Evolutionary conservation across 1,140 invertebrate species (phyloP).

Genomic region (Tenebrio molitor): DNA sequence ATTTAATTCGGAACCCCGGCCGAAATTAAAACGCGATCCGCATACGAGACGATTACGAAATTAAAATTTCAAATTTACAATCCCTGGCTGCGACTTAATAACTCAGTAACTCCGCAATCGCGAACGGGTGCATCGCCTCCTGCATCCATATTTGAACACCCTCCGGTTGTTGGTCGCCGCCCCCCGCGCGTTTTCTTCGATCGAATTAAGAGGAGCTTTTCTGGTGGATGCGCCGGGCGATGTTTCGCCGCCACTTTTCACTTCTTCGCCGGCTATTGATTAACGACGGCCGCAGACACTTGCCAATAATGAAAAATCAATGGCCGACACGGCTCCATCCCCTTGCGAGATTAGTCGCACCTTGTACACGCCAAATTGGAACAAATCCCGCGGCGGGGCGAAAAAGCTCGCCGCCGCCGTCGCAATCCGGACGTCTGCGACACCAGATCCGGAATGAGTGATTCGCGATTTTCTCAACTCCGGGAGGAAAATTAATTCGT

Average conservation of each 20-base stretch:
- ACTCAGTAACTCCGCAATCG: background rate
- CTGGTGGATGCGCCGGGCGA: slow-evolving; percentile 27
- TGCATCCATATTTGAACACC: slow-evolving; percentile 12
- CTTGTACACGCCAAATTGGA: slow-evolving; percentile 33
- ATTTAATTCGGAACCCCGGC: background rate
- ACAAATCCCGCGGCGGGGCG: slow-evolving; percentile 34
- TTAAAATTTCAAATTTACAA: slow-evolving; percentile 26
- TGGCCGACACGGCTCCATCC: slow-evolving; percentile 16
- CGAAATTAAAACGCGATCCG: slow-evolving; percentile 1
- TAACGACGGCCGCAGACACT: slow-evolving; percentile 2
- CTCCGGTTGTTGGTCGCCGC: too few relatives aligned
- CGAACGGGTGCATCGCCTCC: background rate
- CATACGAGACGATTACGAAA: slow-evolving; percentile 1
- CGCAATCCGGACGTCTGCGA: too few relatives aligned
- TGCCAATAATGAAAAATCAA: slow-evolving; percentile 41
- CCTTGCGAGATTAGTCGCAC: slow-evolving; percentile 25
- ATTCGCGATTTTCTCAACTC: background rate
- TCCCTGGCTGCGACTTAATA: slow-evolving; percentile 7
- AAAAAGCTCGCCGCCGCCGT: too few relatives aligned
- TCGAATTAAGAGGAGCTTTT: too few relatives aligned
- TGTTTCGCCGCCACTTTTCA: background rate
- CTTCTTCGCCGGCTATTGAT: background rate
- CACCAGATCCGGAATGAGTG: background rate
- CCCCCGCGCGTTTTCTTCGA: too few relatives aligned
- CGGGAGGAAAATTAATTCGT: background rate